phyloP scores from a whole-genome alignment of 2,797 vertebrate species.

The Dendrocincla fuliginosa region DNA sequence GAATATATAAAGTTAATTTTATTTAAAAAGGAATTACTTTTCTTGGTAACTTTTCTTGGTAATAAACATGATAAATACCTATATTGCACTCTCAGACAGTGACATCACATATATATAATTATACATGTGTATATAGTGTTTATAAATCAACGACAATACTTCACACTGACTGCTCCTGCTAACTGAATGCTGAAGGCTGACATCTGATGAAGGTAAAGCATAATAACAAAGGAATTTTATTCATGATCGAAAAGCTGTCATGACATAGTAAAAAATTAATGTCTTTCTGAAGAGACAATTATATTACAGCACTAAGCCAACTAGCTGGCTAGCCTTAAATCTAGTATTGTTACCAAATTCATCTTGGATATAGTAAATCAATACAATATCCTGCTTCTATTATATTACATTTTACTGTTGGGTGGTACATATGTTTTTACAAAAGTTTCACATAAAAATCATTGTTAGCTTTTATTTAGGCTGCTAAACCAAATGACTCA shows the following conservation, averaged over 20 bases:
- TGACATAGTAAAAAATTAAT: not conserved
- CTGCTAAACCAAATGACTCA: not conserved
- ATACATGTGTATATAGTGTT: not conserved
- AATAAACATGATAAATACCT: not conserved
- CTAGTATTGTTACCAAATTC: not conserved
- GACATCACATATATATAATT: not conserved
- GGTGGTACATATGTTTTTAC: not conserved
- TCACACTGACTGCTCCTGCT: not conserved
- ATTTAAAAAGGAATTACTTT: not conserved
- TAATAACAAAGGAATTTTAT: not conserved
- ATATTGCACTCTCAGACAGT: not conserved
- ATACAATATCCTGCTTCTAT: not conserved
- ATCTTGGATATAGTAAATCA: constrained; percentile 1
- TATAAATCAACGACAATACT: not conserved
- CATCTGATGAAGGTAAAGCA: not conserved
- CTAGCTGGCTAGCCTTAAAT: not conserved
- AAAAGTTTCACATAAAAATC: not conserved
- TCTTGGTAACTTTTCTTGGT: too few species aligned
- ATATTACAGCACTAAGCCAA: not conserved
- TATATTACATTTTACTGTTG: not conserved
- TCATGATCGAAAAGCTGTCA: not conserved
- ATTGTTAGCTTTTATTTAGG: not conserved
- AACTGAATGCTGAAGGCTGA: not conserved
- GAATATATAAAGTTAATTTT: not conserved
- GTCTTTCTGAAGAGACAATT: not conserved